Evolutionary conservation across 2,888 invertebrate species (phyloP), one percentile per base, ranked within the genome.

Genomic region (Chloromyia formosa): DNA sequence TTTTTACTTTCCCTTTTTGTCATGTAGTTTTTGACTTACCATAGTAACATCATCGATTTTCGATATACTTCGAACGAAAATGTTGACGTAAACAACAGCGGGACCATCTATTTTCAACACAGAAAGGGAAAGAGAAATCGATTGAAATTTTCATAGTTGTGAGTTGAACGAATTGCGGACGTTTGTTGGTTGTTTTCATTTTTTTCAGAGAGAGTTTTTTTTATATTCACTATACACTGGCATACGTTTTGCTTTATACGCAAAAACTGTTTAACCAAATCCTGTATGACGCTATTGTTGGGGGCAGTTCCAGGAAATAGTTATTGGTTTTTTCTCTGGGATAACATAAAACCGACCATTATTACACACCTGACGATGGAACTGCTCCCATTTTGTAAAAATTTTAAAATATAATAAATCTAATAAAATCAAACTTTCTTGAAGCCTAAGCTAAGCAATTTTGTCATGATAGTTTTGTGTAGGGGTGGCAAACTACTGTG

Each of bases 11-110:
- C 45, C 40, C 53, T 74, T 73, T 54, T 40, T 54, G 58, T 53
- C 68, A 64, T 75, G 66, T 66, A 56, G 53, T 76, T 75, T 75
- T 75, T 66, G 87, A 95, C 95, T 95, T 94, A 97, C 97, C 97
- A 97, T 97, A 84, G 95, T 96, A 88, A 97, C 96, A 91, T 97
- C 97, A 93, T 97, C 96, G 90, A 97, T 97, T 91, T 96, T 96
- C 89, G 96, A 95, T 90, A 97, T 95, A 94, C 96, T 97, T 91
- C 97, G 90, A 89, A 97, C 94, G 93, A 95, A 95, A 90, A 97
- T 95, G 94, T 97, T 97, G 91, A 97, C 96, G 89, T 92, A 92
- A 88, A 97, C 96, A 88, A 94, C 91, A 87, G 96, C 95, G 86
- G 96, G 95, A 87, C 96, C 96, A 93, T 94, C 94, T 91, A 87